These are phyloP conservation scores for Eueides isabella DNA, from an alignment of 1,140 invertebrate species.

Conservation along the genomic window DNA sequence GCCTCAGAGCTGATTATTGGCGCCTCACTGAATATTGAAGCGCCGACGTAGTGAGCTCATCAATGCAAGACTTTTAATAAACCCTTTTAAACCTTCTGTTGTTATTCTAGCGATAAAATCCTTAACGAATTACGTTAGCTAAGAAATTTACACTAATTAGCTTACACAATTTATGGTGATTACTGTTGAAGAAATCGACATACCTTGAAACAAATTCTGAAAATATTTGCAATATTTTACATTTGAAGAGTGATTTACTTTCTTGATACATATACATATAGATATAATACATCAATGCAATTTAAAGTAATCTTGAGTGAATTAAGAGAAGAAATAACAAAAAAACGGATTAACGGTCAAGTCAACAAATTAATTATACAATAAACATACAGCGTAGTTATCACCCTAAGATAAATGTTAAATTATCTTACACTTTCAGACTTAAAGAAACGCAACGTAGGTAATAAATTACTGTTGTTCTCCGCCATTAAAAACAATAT, in stretches of 20 bases:
- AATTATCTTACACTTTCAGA: too few relatives aligned
- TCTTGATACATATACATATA: neutral
- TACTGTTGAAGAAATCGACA: conserved; percentile 26
- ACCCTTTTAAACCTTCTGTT: conserved; percentile 46
- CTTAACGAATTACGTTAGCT: conserved; percentile 30
- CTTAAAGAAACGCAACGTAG: neutral
- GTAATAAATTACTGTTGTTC: neutral
- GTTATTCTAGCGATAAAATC: conserved; percentile 45
- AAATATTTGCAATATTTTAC: neutral
- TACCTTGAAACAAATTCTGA: conserved; percentile 4
- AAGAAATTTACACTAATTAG: conserved; percentile 43
- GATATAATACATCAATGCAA: neutral
- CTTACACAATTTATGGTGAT: conserved; percentile 45
- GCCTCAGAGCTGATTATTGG: conserved; percentile 62
- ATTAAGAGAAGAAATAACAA: neutral
- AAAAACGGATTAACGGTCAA: neutral
- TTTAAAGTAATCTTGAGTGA: neutral
- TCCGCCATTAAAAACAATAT: neutral
- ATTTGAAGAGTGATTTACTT: neutral
- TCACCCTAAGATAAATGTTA: neutral
- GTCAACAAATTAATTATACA: too few relatives aligned
- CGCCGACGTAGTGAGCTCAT: conserved; percentile 59
- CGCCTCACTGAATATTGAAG: conserved; percentile 72
- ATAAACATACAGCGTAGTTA: too few relatives aligned
- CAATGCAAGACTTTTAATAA: conserved; percentile 55